phyloP scores from a whole-genome alignment of 1,140 invertebrate genomes.

The Habropoda laboriosa region DNA sequence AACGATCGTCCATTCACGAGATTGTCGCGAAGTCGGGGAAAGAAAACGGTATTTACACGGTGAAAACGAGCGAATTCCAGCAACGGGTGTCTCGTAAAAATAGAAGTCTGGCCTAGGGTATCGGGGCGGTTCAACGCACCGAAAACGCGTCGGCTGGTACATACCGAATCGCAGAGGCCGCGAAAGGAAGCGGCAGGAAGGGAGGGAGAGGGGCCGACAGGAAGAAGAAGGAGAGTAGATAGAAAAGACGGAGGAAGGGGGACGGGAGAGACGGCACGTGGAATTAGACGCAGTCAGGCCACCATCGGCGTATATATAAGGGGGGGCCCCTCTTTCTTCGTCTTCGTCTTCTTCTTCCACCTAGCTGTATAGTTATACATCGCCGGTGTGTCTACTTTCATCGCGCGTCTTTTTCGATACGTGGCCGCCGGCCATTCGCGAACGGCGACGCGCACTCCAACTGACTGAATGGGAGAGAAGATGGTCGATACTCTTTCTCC shows the following conservation, averaged over 20 bases:
- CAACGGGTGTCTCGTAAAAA: not conserved
- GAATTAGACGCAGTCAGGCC: not conserved
- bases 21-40: too few species aligned
- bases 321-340: not conserved
- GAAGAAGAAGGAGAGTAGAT: not conserved
- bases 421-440: not conserved
- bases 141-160: not conserved
- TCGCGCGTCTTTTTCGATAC: not conserved
- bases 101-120: conserved; percentile 6
- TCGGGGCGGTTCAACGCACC: not conserved
- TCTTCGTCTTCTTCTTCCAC: too few species aligned
- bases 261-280: not conserved
- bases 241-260: not conserved
- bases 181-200: not conserved
- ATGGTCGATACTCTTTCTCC: conserved; percentile 70
- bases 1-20: too few species aligned
- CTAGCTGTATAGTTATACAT: too few species aligned
- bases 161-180: conserved; percentile 8
- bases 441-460: not conserved
- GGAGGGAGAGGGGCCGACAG: not conserved
- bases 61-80: not conserved
- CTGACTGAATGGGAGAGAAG: conserved; percentile 72
- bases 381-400: too few species aligned
- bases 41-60: too few species aligned
- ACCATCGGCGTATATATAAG: too few species aligned